Base-by-base conservation (phyloP, 64 coral and sea anemone species). In the Montipora cactus region DNA sequence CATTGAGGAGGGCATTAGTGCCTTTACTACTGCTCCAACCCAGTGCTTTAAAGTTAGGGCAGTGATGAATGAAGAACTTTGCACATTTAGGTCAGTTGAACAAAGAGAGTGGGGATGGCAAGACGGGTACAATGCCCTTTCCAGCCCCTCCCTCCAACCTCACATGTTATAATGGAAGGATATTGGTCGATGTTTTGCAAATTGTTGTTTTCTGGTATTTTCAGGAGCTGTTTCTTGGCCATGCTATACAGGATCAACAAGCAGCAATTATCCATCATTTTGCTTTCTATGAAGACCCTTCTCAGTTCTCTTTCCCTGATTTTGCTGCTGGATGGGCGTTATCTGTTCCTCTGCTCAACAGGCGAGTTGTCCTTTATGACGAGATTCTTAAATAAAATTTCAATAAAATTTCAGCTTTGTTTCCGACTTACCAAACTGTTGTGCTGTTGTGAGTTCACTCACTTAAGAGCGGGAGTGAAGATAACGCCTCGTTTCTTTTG, bases 211-310 rank as follows among this genome's bases (percentile, higher is more conserved):
- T 57, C 7, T 64, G 9, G 8, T 64, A 7, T 64, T 64, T 12
- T 64, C 87, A 99, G 98, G 78, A 93, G 22, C 44, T 94, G 8
- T 99, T 99, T 92, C 84, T 99, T 80, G 98, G 98, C 22, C 95
- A 93, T 81, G 98, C 88, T 2, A 75, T 99, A 57, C 98, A 99
- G 77, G 98, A 99, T 76, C 49, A 47, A 8, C 44, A 78, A 5
- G 89, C 98, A 9, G 95, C 95, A 59, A 99, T 99, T 66, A 99
- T 99, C 46, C 98, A 99, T 78, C 98, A 99, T 81, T 99, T 99
- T 99, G 98, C 98, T 61, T 99, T 99, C 77, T 68, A 74, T 90
- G 92, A 96, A 79, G 95, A 99, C 16, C 92, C 91, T 4, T 96
- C 98, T 2, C 80, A 99, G 75, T 99, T 99, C 55, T 99, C 98